Evolutionary conservation across 1,140 invertebrate genomes (phyloP), one percentile per base, ranked within the genome.

Genomic region (Tenebrio molitor): DNA sequence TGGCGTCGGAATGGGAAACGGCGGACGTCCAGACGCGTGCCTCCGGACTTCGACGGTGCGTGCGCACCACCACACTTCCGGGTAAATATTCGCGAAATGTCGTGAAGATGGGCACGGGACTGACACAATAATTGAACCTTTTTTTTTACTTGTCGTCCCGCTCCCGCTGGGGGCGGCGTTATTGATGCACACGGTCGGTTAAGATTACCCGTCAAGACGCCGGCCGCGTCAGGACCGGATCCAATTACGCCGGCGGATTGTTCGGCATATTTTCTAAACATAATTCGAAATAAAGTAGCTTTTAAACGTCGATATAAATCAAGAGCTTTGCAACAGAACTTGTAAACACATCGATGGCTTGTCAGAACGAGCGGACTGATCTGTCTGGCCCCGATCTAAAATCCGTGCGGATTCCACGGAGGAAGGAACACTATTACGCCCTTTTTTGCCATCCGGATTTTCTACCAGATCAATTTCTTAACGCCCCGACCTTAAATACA

Each of bases 1-100:
- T 79, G 77, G 73, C 78, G 76, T 79, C 78, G 73, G 72, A 72
- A 78, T 62, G 72, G 71, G 72, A 69, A 71, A 74, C 73, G 76
- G 69, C 77, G 25, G 25, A 29, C 25, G 74, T 69, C 75, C 76
- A 44, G 78, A 80, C 79, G 78, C 78, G 76, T 78, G 72, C 78
- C 73, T 75, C 71, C 73, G 64, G 58, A 41, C 36, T 46, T 53
- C 16, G 36, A 42, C 33, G 46, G 39, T 77, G 77, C 77, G 78
- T 75, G 77, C 77, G 76, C 78, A 65, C 23, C 15, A 12, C n/a
- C 19, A 17, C 33, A 67, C 69, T 72, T 74, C 73, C 76, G 66
- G 53, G 64, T 72, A 72, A 72, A 72, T 73, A 73, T 66, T 71
- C 66, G 65, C 69, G 73, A 74, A 74, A 74, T 63, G 58, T 74